A percentile compares a stretch with the other conserved stretches of the same genome.
These are phyloP conservation scores for Beris morrisii DNA, from an alignment of 2,888 invertebrate species.

Conservation along the genomic window DNA sequence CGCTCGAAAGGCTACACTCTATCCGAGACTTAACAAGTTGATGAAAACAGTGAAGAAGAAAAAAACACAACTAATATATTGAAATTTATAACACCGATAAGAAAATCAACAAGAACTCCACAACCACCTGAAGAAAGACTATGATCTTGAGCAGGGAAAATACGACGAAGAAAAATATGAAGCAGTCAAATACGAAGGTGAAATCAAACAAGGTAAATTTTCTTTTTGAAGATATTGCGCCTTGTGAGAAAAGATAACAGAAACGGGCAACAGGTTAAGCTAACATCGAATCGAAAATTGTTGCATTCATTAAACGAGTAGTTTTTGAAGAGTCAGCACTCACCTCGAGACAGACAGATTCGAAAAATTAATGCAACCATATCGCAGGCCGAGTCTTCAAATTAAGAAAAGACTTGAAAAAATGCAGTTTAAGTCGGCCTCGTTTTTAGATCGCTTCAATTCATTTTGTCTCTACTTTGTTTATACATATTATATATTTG, in stretches of 20 bases:
- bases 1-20: not conserved
- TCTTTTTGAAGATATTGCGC: slow-evolving; percentile 37
- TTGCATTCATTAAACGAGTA: slow-evolving; percentile 15
- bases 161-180: slow-evolving; percentile 10
- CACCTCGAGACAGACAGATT: no score
- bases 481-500: no score
- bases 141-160: no score
- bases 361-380: no score
- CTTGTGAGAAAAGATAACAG: slow-evolving; percentile 39
- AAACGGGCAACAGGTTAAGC: slow-evolving; percentile 34
- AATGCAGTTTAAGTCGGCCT: no score
- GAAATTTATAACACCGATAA: slow-evolving; percentile 24
- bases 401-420: no score
- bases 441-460: no score
- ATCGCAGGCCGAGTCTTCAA: no score
- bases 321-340: no score
- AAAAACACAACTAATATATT: slow-evolving; percentile 9
- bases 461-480: no score
- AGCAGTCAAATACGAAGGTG: slow-evolving; percentile 3
- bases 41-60: slow-evolving; percentile 3
- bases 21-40: not conserved
- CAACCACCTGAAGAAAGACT: slow-evolving; percentile 2
- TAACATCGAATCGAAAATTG: slow-evolving; percentile 30
- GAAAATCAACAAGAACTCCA: slow-evolving; percentile 22
- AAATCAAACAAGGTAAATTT: slow-evolving; percentile 25